Evolutionary conservation across 2,797 vertebrate species (phyloP), one percentile per base, ranked within the genome.

Genomic region (Calcarius lapponicus): DNA sequence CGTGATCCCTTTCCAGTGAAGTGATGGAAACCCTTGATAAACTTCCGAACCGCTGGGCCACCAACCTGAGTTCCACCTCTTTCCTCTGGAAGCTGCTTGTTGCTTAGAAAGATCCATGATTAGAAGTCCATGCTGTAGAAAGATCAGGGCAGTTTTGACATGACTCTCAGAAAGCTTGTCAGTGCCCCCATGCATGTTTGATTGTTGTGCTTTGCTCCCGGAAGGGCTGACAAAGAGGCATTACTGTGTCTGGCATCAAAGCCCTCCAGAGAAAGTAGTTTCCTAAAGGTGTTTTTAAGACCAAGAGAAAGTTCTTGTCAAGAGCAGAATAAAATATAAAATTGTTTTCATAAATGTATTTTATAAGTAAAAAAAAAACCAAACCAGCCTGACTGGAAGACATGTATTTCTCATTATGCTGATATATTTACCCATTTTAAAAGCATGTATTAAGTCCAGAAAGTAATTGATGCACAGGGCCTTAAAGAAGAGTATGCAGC

Each of bases 121-220:
- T 57, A 57, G 13, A 88, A 7, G 51, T 43, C 42, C 29, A 20
- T 76, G 43, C 36, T 56, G 50, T 42, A 42, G 34, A n/a, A 89
- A 48, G 17, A 18, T 12, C 2, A 2, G 29, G 19, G 22, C 40
- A 76, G 24, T 18, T 69, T 47, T 79, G 10, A 11, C 5, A 3
- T 17, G 24, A 17, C 34, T 78, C 43, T 76, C 32, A 40, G 43
- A 40, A 71, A 60, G 29, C 34, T 54, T 48, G 4, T 61, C 38
- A n/a, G 10, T 11, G 17, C 64, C 24, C 25, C 36, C 2, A 2
- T 2, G 6, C 22, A 22, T 0, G 0, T 71, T 86, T 51, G 15
- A 24, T 29, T 36, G 19, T 40, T 58, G 25, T 26, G 4, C 10
- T 80, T 76, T 78, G 34, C 25, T 86, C 32, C 69, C 36, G 20